Percentiles rank a stretch among this genome's conserved stretches.
Conservation (phyloP, 2,113 vertebrate species). For the Campylomormyrus numenius region DNA sequence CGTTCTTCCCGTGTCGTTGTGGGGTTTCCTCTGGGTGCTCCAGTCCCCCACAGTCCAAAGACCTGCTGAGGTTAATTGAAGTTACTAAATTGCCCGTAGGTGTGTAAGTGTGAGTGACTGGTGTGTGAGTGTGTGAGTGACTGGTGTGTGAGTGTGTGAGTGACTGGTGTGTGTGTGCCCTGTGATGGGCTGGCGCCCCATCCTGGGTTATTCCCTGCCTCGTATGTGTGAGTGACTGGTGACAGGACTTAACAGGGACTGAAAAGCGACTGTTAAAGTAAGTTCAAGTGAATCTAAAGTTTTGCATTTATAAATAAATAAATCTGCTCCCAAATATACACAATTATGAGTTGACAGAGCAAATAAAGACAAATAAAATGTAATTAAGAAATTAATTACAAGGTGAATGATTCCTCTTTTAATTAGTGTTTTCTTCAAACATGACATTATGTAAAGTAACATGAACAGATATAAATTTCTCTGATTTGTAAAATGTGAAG, state of each 20-base stretch:
- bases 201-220: no score
- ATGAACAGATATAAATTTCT: background rate
- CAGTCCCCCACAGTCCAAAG: background rate
- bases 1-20: background rate
- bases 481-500: background rate
- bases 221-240: no score
- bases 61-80: background rate
- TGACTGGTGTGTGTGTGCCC: background rate
- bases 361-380: background rate
- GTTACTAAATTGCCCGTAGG: background rate
- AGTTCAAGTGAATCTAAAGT: background rate
- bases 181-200: no score
- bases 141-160: no score
- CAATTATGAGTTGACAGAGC: background rate
- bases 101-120: background rate
- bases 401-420: background rate
- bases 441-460: background rate
- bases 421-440: background rate
- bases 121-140: background rate
- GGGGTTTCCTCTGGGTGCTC: background rate
- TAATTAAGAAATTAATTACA: background rate
- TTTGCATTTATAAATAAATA: background rate
- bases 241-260: background rate
- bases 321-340: background rate
- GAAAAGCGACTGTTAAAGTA: background rate